Base-by-base conservation (phyloP, 64 coral and sea anemone species). In the Stichodactyla mertensii region DNA sequence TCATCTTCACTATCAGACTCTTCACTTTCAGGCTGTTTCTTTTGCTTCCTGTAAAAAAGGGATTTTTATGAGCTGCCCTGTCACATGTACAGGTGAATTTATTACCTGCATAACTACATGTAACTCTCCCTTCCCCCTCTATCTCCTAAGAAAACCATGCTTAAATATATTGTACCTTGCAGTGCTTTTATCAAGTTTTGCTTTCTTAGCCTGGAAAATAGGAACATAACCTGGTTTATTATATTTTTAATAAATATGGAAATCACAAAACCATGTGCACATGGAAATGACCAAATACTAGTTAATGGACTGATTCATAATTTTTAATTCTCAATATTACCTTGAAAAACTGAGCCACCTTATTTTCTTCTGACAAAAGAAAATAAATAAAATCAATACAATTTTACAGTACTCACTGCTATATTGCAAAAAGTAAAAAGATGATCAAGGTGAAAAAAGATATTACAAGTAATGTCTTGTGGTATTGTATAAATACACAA, bases 321-420 rank as follows among this genome's bases (percentile, higher is more conserved):
- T 66, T 66, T n/a, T 31, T 12, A 2, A 31, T 45, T 45, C 36
- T 45, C 36, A 4, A 45, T 45, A 36, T 74, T 64, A 85, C 83
- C 83, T 64, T 85, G n/a, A 85, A 31, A 27, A 85, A 85, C 20
- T 52, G 5, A 36, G 57, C 83, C 5, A 85, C 83, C 24, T 64
- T 85, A 64, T 62, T 85, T 85, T 85, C 83, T 85, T 85, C 83
- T 85, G 31, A 58, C 18, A 60, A 62, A 85, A 60, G 31, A 85
- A 58, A 16, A 31, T 31, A 61, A 55, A 58, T 22, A 7, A 27
- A 85, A 55, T 84, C 1, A 57, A 22, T 62, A 16, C 54, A 56
- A 57, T 13, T 54, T 61, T 18, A 85, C 10, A 84, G 36, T 45
- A 4, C 3, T 45, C 36, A 45, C 36, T 45, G 36, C 36, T 45